These are phyloP conservation scores for Spialia ferax DNA, from an alignment of 2,888 invertebrate species.

Conservation along the genomic window DNA sequence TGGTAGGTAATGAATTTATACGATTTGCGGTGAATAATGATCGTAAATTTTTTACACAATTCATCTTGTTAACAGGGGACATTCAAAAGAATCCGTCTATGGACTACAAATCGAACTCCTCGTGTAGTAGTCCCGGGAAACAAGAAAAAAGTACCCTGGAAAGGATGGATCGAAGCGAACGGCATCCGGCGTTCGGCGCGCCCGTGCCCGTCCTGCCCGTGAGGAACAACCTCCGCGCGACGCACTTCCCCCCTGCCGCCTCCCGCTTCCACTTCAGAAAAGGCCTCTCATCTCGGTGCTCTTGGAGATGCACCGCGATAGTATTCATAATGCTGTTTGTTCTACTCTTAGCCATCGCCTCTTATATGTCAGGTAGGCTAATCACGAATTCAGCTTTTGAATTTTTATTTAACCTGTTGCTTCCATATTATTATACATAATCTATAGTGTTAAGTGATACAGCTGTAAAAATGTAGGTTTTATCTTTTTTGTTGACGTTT, in stretches of 20 bases:
- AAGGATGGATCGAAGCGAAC: constrained; percentile 86
- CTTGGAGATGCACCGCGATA: constrained; percentile 97
- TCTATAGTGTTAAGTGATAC: too few relatives aligned
- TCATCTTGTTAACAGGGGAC: constrained; percentile 88
- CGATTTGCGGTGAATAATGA: too few relatives aligned
- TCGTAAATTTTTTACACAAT: too few relatives aligned
- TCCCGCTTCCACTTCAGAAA: constrained; percentile 95
- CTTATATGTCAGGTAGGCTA: constrained; percentile 97
- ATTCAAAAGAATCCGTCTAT: constrained; percentile 94
- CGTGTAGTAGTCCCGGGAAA: constrained; percentile 93
- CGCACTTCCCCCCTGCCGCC: constrained; percentile 90
- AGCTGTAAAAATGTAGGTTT: too few relatives aligned
- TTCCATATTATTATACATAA: not conserved
- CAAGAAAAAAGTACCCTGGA: constrained; percentile 86
- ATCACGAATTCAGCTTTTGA: constrained; percentile 13
- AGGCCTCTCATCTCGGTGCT: constrained; percentile 94
- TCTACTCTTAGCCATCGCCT: constrained; percentile 93
- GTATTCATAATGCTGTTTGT: constrained; percentile 94
- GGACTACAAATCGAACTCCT: constrained; percentile 95
- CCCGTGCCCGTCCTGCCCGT: constrained; percentile 93
- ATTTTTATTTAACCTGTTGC: constrained; percentile 24
- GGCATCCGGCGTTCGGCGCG: constrained; percentile 88
- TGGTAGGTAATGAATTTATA: too few relatives aligned
- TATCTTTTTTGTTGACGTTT: too few relatives aligned
- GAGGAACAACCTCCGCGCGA: constrained; percentile 90